Evolutionary conservation across 2,113 vertebrate species (phyloP), one percentile per base, ranked within the genome.

Genomic region (Tor tambroides): DNA sequence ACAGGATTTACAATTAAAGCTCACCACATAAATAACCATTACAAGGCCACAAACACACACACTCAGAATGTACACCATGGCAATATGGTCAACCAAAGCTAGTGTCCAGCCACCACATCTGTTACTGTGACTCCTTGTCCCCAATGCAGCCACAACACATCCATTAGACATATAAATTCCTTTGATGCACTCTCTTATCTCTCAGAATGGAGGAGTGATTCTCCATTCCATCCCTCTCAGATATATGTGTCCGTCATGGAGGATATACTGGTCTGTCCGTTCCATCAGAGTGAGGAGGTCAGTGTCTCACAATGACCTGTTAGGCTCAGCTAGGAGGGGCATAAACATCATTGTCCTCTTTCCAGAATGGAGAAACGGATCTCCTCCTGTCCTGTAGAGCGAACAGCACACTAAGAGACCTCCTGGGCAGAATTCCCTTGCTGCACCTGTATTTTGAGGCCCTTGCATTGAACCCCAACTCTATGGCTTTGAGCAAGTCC

Each of bases 401-500:
- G 9, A 43, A 43, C 41, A 43, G 9, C 41, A 43, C 41, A 43
- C 41, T 11, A 46, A 46, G 43, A 46, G 23, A 77, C 30, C 15
- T 80, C 30, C 51, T 23, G 54, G 32, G 56, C 51, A 80, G 80
- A 65, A 69, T 30, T 51, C 6, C 26, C 23, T 32, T 38, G 19
- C 19, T 80, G 54, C 54, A 21, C 10, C 11, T 12, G 11, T 12
- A 41, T 46, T 46, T 23, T 51, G 17, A 67, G 19, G 81, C 26
- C 43, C 41, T 28, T 12, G 8, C 9, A 49, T 28, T 67, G 80
- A 82, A 97, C 94, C 98, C 97, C 92, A 98, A 98, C 92, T 97
- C 95, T 86, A 96, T 94, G 12, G 96, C 97, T 93, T 98, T 98
- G 89, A 97, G 96, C 89, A 35, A 54, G 59, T 63, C 77, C 23